Evolutionary conservation across 1,140 invertebrate species (phyloP).

Genomic region (Propsilocerus akamusi): DNA sequence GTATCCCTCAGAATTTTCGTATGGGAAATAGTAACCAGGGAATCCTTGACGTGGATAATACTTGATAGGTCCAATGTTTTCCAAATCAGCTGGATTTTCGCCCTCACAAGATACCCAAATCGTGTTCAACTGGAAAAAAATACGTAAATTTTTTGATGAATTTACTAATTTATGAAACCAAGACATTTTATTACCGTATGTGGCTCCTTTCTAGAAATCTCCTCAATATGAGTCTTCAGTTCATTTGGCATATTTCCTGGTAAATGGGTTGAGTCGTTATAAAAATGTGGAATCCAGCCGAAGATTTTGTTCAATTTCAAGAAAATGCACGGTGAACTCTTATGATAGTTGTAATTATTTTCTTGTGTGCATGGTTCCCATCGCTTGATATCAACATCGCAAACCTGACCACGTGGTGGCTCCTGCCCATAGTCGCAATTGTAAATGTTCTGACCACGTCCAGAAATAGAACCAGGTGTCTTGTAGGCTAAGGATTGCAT

Average conservation of each 20-base stretch:
- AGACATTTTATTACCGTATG: slow-evolving; percentile 16
- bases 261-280: slow-evolving; percentile 35
- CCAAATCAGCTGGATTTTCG: slow-evolving; percentile 74
- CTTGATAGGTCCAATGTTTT: slow-evolving; percentile 63
- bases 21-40: slow-evolving; percentile 68
- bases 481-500: slow-evolving; percentile 38
- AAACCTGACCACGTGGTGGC: slow-evolving; percentile 44
- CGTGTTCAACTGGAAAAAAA: slow-evolving; percentile 39
- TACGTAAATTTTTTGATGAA: background rate
- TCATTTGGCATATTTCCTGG: slow-evolving; percentile 43
- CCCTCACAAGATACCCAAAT: slow-evolving; percentile 78
- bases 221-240: slow-evolving; percentile 38
- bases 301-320: slow-evolving; percentile 68
- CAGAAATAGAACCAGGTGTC: slow-evolving; percentile 39
- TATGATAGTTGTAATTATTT: slow-evolving; percentile 52
- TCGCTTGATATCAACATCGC: slow-evolving; percentile 44
- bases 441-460: slow-evolving; percentile 43
- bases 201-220: slow-evolving; percentile 20
- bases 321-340: slow-evolving; percentile 62
- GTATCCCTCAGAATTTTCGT: slow-evolving; percentile 63
- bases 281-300: slow-evolving; percentile 54
- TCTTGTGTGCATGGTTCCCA: slow-evolving; percentile 45
- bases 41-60: slow-evolving; percentile 57
- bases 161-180: background rate
- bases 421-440: slow-evolving; percentile 40